A percentile compares a stretch with the other conserved stretches of the same genome.
Evolutionary conservation across 1,140 invertebrate genomes (phyloP).

Genomic region (Leguminivora glycinivorella): DNA sequence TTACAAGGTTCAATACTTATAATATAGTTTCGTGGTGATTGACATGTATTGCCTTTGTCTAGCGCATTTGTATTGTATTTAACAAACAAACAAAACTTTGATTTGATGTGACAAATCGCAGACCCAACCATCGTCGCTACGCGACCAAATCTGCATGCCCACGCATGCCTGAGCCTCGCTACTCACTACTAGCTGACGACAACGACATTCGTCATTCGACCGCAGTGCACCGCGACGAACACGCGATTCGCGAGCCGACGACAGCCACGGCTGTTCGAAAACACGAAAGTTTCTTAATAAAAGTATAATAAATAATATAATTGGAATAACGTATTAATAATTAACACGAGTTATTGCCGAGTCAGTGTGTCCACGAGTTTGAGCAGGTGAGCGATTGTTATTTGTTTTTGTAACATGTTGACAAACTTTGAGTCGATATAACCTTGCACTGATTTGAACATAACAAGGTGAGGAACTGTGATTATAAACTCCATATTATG

Average conservation of each 20-base stretch:
- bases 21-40: too few relatives aligned
- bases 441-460: too few relatives aligned
- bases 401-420: too few relatives aligned
- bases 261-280: constrained; percentile 67
- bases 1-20: constrained; percentile 16
- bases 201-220: constrained; percentile 58
- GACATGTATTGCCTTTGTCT: too few relatives aligned
- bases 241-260: constrained; percentile 60
- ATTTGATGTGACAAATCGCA: not conserved
- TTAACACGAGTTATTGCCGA: constrained; percentile 24
- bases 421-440: too few relatives aligned
- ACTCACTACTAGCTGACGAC: constrained; percentile 36
- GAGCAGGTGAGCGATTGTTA: constrained; percentile 19
- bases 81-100: too few relatives aligned
- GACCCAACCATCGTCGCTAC: constrained; percentile 49
- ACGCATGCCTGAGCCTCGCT: constrained; percentile 47
- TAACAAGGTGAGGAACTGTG: too few relatives aligned
- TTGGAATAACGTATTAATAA: not conserved
- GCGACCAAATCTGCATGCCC: constrained; percentile 69
- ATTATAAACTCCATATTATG: too few relatives aligned
- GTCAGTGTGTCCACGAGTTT: not conserved
- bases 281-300: constrained; percentile 49
- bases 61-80: too few relatives aligned
- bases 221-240: constrained; percentile 72
- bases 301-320: constrained; percentile 42